Base-by-base conservation (phyloP, 1,140 invertebrate species). In the Tetramorium alpestre region DNA sequence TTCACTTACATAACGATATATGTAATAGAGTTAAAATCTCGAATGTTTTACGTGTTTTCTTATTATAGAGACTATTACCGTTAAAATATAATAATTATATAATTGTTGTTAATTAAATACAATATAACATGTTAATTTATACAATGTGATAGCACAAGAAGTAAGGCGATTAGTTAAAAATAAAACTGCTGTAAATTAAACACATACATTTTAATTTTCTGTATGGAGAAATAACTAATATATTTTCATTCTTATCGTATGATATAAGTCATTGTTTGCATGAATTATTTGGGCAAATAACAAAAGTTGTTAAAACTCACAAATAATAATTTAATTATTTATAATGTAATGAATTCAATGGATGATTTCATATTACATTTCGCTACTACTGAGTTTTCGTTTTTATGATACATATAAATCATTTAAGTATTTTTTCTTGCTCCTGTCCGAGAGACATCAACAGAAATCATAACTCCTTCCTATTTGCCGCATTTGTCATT, bases 91-190 rank as follows among this genome's bases (percentile, higher is more conserved):
- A 47, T 67, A 69, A 69, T 47, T 47, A 33, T 22, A 2, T 28
- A 49, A 69, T 28, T 49, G 6, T 62, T 62, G 4, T 33, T 28
- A 62, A 33, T 5, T 56, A n/a, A 51, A 60, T 13, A 60, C 58
- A 64, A 64, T 18, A 33, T 64, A 64, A 64, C 25, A 64, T 64
- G 60, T 7, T 33, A 64, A 64, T 64, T 3, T 64, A 64, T 64
- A 33, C 28, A 64, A 64, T 64, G 3, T 18, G 60, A 18, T 64
- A 64, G 1, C 58, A 62, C 5, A 62, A 28, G 5, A 28, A 28
- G 1, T 62, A 5, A 28, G 58, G 25, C 7, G 25, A 62, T 62
- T 28, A 62, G 3, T 62, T 62, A 16, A 62, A 62, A 60, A 28
- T 13, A 60, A 62, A 62, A 28, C 22, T n/a, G 13, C 25, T 28